Conservation (phyloP, 2,797 vertebrate species). For the Urophycis tenuis region DNA sequence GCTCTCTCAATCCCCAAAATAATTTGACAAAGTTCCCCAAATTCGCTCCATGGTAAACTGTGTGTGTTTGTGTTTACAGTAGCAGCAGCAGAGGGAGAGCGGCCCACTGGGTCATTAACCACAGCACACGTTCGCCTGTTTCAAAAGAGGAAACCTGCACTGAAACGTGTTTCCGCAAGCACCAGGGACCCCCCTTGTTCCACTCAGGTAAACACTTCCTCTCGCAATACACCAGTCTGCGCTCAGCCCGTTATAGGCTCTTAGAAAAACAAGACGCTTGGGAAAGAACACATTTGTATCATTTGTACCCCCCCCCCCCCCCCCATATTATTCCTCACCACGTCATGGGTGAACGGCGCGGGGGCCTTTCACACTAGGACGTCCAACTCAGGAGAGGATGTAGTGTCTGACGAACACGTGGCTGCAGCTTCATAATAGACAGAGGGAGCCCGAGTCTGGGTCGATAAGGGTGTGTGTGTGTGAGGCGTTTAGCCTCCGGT, state of each 20-base stretch:
- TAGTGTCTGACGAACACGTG: no score
- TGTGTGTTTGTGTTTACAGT: conserved; percentile 46
- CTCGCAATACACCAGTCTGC: conserved; percentile 31
- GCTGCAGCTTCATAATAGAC: not conserved
- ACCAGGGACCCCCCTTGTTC: conserved; percentile 26
- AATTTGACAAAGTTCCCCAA: conserved; percentile 33
- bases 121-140: conserved; percentile 29
- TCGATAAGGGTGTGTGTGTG: conserved; percentile 41
- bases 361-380: not conserved
- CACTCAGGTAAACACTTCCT: conserved; percentile 49
- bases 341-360: not conserved
- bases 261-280: conserved; percentile 27
- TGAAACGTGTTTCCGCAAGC: conserved; percentile 37
- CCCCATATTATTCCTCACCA: not conserved
- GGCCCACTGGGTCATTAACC: conserved; percentile 24
- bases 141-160: conserved; percentile 43
- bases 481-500: conserved; percentile 27
- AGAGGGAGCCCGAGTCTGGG: conserved; percentile 35
- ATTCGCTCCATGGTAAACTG: conserved; percentile 28
- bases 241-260: not conserved
- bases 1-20: conserved; percentile 38
- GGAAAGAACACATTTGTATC: not conserved
- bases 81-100: conserved; percentile 33
- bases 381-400: not conserved
- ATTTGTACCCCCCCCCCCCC: not conserved